Percentiles rank a stretch among this genome's conserved stretches.
These are phyloP conservation scores for Lordiphosa andalusiaca DNA, from an alignment of 2,888 invertebrate species.

Conservation along the genomic window DNA sequence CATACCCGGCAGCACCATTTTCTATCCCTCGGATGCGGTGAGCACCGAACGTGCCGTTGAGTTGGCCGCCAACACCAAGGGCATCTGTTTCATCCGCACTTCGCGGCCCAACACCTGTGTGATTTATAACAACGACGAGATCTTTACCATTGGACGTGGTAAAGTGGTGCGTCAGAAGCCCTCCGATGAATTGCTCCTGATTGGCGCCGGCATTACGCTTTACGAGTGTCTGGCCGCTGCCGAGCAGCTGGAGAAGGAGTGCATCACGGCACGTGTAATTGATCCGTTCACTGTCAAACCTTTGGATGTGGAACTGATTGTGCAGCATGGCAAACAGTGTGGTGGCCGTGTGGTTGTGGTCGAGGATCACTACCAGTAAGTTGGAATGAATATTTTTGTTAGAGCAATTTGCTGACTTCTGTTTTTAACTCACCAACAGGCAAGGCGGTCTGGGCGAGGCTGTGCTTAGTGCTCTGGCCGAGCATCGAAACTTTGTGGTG, in stretches of 20 bases:
- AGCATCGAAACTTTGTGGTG: conserved; percentile 86
- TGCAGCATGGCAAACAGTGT: conserved; percentile 87
- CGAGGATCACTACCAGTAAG: conserved; percentile 98
- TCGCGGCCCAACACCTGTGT: conserved; percentile 94
- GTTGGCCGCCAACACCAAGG: conserved; percentile 95
- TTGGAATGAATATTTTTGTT: conserved; percentile 75
- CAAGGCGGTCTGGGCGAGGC: conserved; percentile 97
- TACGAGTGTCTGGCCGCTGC: conserved; percentile 94
- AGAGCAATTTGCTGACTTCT: not conserved
- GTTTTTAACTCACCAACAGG: conserved; percentile 37
- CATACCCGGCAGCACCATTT: conserved; percentile 90
- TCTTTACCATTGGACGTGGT: conserved; percentile 89
- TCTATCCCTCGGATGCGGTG: conserved; percentile 95
- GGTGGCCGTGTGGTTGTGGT: conserved; percentile 93
- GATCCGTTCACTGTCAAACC: conserved; percentile 99
- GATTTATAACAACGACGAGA: conserved; percentile 91
- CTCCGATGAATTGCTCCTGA: conserved; percentile 90
- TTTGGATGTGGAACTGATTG: conserved; percentile 89
- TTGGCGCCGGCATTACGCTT: conserved; percentile 96
- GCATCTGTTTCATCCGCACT: conserved; percentile 97
- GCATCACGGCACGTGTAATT: conserved; percentile 89
- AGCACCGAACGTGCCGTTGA: conserved; percentile 96
- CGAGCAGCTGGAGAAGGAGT: conserved; percentile 85
- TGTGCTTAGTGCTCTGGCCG: conserved; percentile 89
- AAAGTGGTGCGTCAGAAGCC: conserved; percentile 88